phyloP scores from a whole-genome alignment of 2,888 invertebrate species.

The Nemoura dubitans region DNA sequence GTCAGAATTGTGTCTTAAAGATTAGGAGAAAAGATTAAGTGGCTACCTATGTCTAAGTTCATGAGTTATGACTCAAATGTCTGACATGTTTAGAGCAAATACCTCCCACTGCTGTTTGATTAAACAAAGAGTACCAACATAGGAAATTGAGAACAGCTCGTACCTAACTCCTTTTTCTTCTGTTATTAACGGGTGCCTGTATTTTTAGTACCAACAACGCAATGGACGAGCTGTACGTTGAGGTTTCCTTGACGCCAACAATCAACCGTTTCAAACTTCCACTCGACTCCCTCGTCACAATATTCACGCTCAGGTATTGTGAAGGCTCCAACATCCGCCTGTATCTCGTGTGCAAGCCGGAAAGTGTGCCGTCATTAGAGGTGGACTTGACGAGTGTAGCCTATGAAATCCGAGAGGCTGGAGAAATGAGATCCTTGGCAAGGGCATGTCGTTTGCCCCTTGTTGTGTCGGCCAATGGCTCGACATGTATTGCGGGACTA shows the following conservation, averaged over 20 bases:
- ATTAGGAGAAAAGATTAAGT: too few species aligned
- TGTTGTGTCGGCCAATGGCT: slow-evolving; percentile 64
- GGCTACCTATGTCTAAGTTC: too few species aligned
- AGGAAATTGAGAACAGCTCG: too few species aligned
- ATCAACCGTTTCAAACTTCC: slow-evolving; percentile 59
- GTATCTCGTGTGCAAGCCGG: slow-evolving; percentile 59
- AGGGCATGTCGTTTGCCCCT: slow-evolving; percentile 70
- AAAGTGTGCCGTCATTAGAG: slow-evolving; percentile 27
- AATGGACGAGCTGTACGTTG: slow-evolving; percentile 57
- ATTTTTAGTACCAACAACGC: not conserved
- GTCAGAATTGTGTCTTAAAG: too few species aligned
- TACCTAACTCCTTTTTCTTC: not conserved
- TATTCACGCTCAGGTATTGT: slow-evolving; percentile 71
- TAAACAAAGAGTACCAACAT: too few species aligned
- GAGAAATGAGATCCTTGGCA: slow-evolving; percentile 51
- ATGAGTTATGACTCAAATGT: too few species aligned
- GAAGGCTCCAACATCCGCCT: slow-evolving; percentile 61
- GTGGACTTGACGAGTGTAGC: slow-evolving; percentile 40
- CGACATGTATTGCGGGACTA: slow-evolving; percentile 77
- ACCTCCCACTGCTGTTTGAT: too few species aligned
- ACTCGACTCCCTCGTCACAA: slow-evolving; percentile 71
- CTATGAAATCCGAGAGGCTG: slow-evolving; percentile 37
- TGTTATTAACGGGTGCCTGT: not conserved
- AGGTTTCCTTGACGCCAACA: slow-evolving; percentile 54
- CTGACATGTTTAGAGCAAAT: too few species aligned